Conservation (phyloP, 1,140 invertebrate species). For the Bradysia coprophila region DNA sequence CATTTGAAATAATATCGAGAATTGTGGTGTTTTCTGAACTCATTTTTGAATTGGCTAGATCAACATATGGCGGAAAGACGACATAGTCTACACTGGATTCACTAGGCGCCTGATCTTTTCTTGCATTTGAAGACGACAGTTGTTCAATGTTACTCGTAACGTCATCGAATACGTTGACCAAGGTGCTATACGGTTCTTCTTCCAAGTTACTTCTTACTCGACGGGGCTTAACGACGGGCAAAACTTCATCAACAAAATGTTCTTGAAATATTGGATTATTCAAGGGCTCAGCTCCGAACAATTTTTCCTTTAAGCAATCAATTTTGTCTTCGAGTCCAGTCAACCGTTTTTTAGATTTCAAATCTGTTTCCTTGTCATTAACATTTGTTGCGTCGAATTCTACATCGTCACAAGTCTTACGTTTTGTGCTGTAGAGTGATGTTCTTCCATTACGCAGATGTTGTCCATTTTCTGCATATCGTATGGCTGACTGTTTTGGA, state of each 20-base stretch:
- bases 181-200: no score
- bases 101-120: no score
- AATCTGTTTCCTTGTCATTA: neutral
- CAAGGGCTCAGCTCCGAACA: constrained; percentile 49
- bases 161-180: no score
- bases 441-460: neutral
- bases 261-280: constrained; percentile 57
- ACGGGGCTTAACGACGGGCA: no score
- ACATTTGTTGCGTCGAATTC: neutral
- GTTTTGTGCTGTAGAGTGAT: neutral
- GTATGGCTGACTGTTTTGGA: neutral
- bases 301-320: constrained; percentile 52
- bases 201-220: no score
- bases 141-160: no score
- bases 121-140: no score
- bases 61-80: no score
- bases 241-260: constrained; percentile 16
- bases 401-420: neutral
- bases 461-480: neutral
- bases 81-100: no score
- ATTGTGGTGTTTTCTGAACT: no score
- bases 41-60: no score
- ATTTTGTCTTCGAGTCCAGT: constrained; percentile 44
- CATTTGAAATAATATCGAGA: no score
- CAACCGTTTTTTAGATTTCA: neutral